Evolutionary conservation across 2,888 invertebrate genomes (phyloP).

Genomic region (Bibio marci): DNA sequence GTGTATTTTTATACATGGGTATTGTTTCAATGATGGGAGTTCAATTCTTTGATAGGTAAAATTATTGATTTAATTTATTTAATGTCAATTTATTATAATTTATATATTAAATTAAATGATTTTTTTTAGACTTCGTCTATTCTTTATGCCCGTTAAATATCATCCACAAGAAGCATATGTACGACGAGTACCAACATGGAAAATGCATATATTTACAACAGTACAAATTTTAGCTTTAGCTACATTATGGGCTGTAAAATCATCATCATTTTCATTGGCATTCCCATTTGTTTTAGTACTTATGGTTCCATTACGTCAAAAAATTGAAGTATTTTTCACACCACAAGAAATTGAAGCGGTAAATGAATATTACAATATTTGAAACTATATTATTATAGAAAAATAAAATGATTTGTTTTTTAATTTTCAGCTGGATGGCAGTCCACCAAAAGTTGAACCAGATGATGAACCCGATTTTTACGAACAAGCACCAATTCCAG

Average conservation of each 20-base stretch:
- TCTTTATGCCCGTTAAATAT: slow-evolving; percentile 91
- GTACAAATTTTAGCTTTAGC: slow-evolving; percentile 67
- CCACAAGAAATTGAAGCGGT: slow-evolving; percentile 72
- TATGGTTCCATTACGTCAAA: slow-evolving; percentile 73
- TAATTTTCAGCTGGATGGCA: slow-evolving; percentile 59
- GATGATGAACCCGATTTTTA: slow-evolving; percentile 91
- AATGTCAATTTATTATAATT: not conserved
- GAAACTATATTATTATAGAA: not conserved
- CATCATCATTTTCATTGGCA: slow-evolving; percentile 71
- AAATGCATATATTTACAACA: slow-evolving; percentile 82
- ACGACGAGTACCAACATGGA: slow-evolving; percentile 69
- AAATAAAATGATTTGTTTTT: not conserved
- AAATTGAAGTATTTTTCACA: slow-evolving; percentile 56
- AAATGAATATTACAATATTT: slow-evolving; percentile 23
- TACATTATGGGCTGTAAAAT: slow-evolving; percentile 76
- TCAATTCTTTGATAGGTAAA: slow-evolving; percentile 66
- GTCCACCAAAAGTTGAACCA: slow-evolving; percentile 58
- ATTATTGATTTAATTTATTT: not conserved
- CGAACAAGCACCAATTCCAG: slow-evolving; percentile 73
- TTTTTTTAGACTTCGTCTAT: slow-evolving; percentile 46
- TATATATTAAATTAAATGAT: not conserved
- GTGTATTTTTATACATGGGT: slow-evolving; percentile 95
- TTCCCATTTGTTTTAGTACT: slow-evolving; percentile 88
- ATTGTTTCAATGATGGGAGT: slow-evolving; percentile 87
- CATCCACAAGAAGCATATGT: slow-evolving; percentile 85